Percentiles rank a stretch among this genome's conserved stretches.
Evolutionary conservation across 2,113 vertebrate species (phyloP).

Genomic region (Takifugu flavidus): DNA sequence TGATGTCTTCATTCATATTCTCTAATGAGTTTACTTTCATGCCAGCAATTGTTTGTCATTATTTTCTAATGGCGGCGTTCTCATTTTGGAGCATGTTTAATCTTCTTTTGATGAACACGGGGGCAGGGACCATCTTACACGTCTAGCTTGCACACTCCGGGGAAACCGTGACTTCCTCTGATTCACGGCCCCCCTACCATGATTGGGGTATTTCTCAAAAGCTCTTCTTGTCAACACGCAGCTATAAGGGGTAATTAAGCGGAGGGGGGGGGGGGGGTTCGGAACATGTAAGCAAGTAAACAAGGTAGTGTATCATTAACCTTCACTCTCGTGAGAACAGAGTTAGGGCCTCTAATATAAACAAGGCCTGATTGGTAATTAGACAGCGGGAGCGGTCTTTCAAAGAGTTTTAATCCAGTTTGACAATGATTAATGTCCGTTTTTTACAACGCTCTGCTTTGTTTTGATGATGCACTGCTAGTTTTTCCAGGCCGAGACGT

Average conservation of each 20-base stretch:
- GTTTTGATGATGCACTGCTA: constrained; percentile 25
- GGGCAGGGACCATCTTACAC: constrained; percentile 13
- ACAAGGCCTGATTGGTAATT: constrained; percentile 31
- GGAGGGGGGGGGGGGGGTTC: constrained; percentile 1
- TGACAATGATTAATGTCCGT: constrained; percentile 43
- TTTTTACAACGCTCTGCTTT: constrained; percentile 28
- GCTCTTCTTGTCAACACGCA: neutral
- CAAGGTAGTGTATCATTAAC: constrained; percentile 41
- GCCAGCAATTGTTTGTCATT: constrained; percentile 38
- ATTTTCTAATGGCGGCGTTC: constrained; percentile 37
- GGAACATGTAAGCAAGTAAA: constrained; percentile 20
- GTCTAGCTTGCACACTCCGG: neutral
- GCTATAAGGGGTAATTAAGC: constrained; percentile 9
- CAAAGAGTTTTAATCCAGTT: constrained; percentile 3
- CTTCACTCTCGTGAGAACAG: constrained; percentile 25
- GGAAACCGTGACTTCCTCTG: too few relatives aligned
- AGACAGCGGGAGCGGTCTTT: constrained; percentile 10
- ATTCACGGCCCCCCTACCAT: neutral
- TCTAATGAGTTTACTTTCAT: constrained; percentile 54
- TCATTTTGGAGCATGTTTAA: constrained; percentile 51
- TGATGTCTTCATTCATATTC: constrained; percentile 52
- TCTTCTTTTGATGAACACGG: constrained; percentile 32
- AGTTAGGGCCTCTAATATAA: constrained; percentile 19
- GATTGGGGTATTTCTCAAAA: neutral
- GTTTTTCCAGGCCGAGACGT: constrained; percentile 12